phyloP scores from a whole-genome alignment of 2,113 vertebrate species.

The Probosciger aterrimus region DNA sequence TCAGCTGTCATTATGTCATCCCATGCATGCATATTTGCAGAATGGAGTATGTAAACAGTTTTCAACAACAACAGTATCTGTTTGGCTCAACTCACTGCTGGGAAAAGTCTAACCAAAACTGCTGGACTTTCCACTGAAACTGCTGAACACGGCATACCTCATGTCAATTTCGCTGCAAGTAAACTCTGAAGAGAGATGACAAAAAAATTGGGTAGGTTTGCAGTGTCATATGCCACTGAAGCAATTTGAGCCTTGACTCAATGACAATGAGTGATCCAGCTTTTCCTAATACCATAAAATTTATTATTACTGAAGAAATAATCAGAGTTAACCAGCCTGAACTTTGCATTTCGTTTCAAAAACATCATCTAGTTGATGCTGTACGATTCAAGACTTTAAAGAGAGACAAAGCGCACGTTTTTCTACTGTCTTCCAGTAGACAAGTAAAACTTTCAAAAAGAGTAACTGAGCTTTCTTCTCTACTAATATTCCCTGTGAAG shows the following conservation, averaged over 20 bases:
- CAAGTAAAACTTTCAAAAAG: background rate
- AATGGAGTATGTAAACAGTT: background rate
- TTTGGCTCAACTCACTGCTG: background rate
- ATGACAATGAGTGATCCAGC: accelerated
- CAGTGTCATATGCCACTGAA: background rate
- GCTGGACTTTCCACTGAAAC: background rate
- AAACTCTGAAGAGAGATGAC: background rate
- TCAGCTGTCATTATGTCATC: background rate
- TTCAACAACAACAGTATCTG: background rate
- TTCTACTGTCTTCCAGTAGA: background rate
- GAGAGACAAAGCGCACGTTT: background rate
- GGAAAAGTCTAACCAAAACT: background rate
- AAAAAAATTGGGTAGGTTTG: background rate
- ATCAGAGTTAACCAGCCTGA: background rate
- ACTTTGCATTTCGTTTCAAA: background rate
- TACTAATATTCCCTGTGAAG: background rate
- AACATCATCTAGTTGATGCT: background rate
- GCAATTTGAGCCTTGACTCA: background rate
- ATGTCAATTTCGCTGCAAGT: background rate
- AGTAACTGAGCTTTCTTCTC: background rate
- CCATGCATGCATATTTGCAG: accelerated
- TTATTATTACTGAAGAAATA: background rate
- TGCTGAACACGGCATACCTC: background rate
- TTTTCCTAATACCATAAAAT: background rate
- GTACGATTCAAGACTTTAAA: background rate